Percentiles rank a stretch among this genome's conserved stretches.
Conservation (phyloP, 2,113 vertebrate genomes). For the Echinops telfairi region DNA sequence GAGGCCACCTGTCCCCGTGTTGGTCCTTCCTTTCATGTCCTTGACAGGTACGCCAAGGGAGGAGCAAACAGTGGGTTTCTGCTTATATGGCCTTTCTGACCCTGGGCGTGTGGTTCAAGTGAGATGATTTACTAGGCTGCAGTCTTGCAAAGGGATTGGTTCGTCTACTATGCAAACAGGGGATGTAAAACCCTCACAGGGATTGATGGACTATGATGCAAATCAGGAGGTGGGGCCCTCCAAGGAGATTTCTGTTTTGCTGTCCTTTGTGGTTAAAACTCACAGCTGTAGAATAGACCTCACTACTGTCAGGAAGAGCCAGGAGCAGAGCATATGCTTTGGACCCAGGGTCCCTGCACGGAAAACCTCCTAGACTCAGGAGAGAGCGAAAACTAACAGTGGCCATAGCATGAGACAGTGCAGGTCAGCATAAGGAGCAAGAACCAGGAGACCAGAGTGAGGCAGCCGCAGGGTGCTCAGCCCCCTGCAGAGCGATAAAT, state of each 20-base stretch:
- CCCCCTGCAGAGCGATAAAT: neutral
- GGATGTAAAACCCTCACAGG: neutral
- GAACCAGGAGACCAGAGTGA: neutral
- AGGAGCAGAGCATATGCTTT: neutral
- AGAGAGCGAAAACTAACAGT: neutral
- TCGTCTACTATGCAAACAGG: neutral
- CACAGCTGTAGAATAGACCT: too few species aligned
- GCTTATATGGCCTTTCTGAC: neutral
- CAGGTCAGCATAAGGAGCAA: neutral
- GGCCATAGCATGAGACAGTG: too few species aligned
- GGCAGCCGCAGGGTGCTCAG: neutral
- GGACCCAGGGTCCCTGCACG: neutral
- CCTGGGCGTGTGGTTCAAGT: neutral
- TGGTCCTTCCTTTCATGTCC: neutral
- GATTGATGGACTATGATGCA: neutral
- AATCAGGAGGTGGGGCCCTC: neutral
- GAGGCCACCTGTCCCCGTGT: neutral
- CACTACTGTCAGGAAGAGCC: neutral
- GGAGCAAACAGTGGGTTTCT: neutral
- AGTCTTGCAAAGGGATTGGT: neutral
- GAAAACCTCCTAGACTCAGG: neutral
- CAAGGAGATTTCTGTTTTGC: neutral
- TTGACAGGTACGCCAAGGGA: neutral
- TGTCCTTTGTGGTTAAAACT: neutral
- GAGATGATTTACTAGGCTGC: neutral